Conservation (phyloP, 2,113 vertebrate species). For the Bagarius yarrelli region DNA sequence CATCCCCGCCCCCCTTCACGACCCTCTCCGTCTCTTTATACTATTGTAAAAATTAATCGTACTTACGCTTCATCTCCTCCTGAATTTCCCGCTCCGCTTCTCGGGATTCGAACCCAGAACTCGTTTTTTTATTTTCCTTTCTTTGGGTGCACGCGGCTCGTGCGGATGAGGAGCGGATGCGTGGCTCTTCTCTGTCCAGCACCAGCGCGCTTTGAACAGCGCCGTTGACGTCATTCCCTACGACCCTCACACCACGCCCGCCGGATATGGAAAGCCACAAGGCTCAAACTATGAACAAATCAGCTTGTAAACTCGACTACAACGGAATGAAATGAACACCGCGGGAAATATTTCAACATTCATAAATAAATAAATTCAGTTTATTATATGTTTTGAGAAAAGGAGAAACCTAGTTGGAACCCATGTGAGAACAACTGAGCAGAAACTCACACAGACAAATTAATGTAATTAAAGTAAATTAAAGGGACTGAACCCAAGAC, state of each 20-base stretch:
- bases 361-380: no score
- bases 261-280: background rate
- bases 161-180: conserved; percentile 12
- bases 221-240: conserved; percentile 67
- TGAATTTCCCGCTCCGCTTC: conserved; percentile 16
- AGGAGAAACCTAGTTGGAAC: no score
- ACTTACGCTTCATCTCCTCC: conserved; percentile 22
- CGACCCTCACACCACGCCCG: conserved; percentile 63
- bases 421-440: no score
- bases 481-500: no score
- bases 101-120: background rate
- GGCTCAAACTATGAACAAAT: background rate
- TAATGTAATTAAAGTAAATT: no score
- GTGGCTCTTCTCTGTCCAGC: conserved; percentile 68
- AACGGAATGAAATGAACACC: background rate
- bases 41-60: background rate
- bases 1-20: background rate
- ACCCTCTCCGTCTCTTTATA: conserved; percentile 1
- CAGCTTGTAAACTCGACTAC: no score
- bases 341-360: background rate
- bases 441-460: no score
- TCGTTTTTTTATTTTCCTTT: background rate
- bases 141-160: background rate
- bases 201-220: conserved; percentile 74
- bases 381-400: no score